A percentile compares a stretch with the other conserved stretches of the same genome.
Conservation (phyloP, 2,113 vertebrate genomes). For the Hiodon tergisus region DNA sequence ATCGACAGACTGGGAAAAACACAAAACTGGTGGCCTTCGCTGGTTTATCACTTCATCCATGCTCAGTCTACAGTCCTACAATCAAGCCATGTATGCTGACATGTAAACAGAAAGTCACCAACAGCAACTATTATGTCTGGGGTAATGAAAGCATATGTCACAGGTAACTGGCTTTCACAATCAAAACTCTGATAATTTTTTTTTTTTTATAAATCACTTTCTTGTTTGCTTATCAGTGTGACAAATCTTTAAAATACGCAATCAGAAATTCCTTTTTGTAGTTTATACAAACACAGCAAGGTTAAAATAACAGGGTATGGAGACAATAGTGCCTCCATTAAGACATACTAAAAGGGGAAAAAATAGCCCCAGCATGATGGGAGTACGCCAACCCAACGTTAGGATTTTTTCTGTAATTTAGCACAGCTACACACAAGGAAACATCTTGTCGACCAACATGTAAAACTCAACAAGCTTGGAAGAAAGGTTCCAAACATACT, state of each 20-base stretch:
- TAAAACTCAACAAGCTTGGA: constrained; percentile 4
- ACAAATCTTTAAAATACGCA: not conserved
- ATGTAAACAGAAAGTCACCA: not conserved
- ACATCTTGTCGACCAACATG: constrained; percentile 6
- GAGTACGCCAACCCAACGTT: not conserved
- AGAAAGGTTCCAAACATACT: constrained; percentile 14
- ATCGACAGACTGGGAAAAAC: not conserved
- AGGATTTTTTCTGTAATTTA: not conserved
- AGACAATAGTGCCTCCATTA: not conserved
- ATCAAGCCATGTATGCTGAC: not conserved
- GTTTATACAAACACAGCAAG: not conserved
- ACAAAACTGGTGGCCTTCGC: not conserved
- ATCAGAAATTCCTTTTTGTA: not conserved
- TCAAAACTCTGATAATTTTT: not conserved
- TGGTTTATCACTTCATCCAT: not conserved
- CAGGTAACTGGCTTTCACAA: constrained; percentile 2
- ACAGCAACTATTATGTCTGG: not conserved
- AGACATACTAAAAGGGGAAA: not conserved
- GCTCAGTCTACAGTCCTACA: not conserved
- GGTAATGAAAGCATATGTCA: not conserved
- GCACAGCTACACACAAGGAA: constrained; percentile 9
- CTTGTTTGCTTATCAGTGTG: not conserved
- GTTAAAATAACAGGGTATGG: not conserved
- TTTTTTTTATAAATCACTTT: not conserved
- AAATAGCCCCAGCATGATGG: constrained; percentile 5